Base-by-base conservation (phyloP, 2,888 invertebrate genomes). In the Thelaira solivaga region DNA sequence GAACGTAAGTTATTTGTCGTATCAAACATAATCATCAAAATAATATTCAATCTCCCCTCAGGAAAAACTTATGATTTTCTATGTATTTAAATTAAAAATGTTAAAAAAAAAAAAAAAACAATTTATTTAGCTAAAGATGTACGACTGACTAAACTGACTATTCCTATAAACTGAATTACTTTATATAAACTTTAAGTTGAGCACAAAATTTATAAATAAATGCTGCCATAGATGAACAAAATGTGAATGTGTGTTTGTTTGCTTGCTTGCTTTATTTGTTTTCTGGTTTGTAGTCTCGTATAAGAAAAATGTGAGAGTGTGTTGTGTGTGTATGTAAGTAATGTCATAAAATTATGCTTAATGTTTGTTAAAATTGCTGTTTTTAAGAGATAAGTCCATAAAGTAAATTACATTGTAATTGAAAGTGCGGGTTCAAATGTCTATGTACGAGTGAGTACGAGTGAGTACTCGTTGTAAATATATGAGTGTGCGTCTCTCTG, bases 261-360 rank as follows among this genome's bases (percentile, higher is more conserved):
- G 34, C n/a, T 34, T 34, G 34, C 34, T 41, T 18, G 55, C 64
- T 61, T 45, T 61, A 39, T 26, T 36, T 43, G 18, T 22, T 29
- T 53, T 51, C 24, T 11, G 8, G n/a, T 24, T 24, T 2, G 24
- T 34, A 1, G 16, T 5, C 10, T 34, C 22, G 22, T n/a, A 34
- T 80, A 16, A n/a, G 31, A 64, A 76, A 75, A 76, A 57, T 80
- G 67, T 53, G 18, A 55, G 39, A 71, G 45, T 53, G 20, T 34
- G 1, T 13, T 26, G 49, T 16, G 11, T 65, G 74, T 53, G 45
- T 64, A 36, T 26, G 49, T 36, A 20, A 62, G 84, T 85, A 85
- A 84, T 86, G 84, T 84, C 86, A 87, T 88, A 85, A 88, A 88
- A 87, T 88, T 87, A 88, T 86, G 85, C 85, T 88, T 85, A 87